Conservation (phyloP, 1,140 invertebrate species). For the Ostrea denselamellosa region DNA sequence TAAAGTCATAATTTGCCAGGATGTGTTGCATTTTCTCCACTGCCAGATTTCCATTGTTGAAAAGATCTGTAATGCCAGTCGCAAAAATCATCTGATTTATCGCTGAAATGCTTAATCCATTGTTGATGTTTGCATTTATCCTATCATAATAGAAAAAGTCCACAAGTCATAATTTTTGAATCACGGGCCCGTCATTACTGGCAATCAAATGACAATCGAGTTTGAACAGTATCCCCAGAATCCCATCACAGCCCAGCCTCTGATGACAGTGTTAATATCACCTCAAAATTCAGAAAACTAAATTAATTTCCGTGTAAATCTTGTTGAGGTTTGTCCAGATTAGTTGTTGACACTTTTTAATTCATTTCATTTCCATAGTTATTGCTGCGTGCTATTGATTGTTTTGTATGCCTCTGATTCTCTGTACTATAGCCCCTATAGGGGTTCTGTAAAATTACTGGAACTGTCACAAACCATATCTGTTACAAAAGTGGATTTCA, state of each 20-base stretch:
- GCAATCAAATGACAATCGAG: slow-evolving; percentile 37
- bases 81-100: slow-evolving; percentile 4
- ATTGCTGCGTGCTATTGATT: slow-evolving; percentile 31
- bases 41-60: neutral
- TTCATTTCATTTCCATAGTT: slow-evolving; percentile 40
- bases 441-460: neutral
- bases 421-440: neutral
- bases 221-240: neutral
- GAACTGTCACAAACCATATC: slow-evolving; percentile 18
- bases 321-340: slow-evolving; percentile 37
- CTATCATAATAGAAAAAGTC: slow-evolving; percentile 40
- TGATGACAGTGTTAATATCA: slow-evolving; percentile 37
- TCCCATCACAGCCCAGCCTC: neutral
- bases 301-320: slow-evolving; percentile 40
- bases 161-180: slow-evolving; percentile 38
- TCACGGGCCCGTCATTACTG: slow-evolving; percentile 9
- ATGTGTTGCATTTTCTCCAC: neutral
- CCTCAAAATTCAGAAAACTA: slow-evolving; percentile 39
- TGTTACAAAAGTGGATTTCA: slow-evolving; percentile 26
- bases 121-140: slow-evolving; percentile 38
- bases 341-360: slow-evolving; percentile 33
- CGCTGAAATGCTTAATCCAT: slow-evolving; percentile 33
- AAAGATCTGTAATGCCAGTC: neutral
- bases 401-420: neutral
- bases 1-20: neutral